Percentiles rank a stretch among this genome's conserved stretches.
These are phyloP conservation scores for Drosophila pegasa DNA, from an alignment of 2,888 invertebrate genomes.

Conservation along the genomic window DNA sequence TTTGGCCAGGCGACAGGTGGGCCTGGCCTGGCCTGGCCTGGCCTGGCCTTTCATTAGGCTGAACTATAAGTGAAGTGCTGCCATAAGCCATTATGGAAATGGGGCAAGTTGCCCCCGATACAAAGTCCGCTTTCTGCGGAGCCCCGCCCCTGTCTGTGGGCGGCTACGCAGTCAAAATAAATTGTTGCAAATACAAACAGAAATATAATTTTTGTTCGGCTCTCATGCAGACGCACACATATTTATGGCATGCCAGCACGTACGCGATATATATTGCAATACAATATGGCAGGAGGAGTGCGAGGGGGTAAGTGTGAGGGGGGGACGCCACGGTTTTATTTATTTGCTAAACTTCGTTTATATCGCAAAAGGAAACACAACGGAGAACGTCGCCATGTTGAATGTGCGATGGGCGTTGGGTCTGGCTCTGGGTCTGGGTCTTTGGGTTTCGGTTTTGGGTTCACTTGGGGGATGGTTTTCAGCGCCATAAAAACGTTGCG, in stretches of 20 bases:
- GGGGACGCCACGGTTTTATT: constrained; percentile 61
- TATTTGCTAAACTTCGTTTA: constrained; percentile 78
- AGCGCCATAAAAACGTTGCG: constrained; percentile 66
- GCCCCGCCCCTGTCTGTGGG: constrained; percentile 19
- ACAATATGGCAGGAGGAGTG: constrained; percentile 61
- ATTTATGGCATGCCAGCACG: constrained; percentile 79
- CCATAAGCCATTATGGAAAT: constrained; percentile 15
- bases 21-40: constrained; percentile 3
- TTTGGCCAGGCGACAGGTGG: constrained; percentile 44
- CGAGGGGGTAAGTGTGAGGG: background rate
- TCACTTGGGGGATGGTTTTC: constrained; percentile 34
- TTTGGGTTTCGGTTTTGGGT: constrained; percentile 15
- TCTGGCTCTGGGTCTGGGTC: constrained; percentile 15
- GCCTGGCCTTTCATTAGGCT: background rate
- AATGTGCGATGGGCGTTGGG: constrained; percentile 42
- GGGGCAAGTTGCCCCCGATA: constrained; percentile 8
- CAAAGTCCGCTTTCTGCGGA: constrained; percentile 14
- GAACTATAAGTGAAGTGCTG: constrained; percentile 13
- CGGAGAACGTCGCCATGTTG: constrained; percentile 69
- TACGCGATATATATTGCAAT: constrained; percentile 80
- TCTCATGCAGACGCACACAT: constrained; percentile 57
- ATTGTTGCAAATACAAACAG: constrained; percentile 77
- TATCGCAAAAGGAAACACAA: constrained; percentile 59
- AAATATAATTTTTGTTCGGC: constrained; percentile 79
- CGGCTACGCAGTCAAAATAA: constrained; percentile 49